These are phyloP conservation scores for Mobula hypostoma DNA, from an alignment of 2,113 vertebrate species.

Conservation along the genomic window DNA sequence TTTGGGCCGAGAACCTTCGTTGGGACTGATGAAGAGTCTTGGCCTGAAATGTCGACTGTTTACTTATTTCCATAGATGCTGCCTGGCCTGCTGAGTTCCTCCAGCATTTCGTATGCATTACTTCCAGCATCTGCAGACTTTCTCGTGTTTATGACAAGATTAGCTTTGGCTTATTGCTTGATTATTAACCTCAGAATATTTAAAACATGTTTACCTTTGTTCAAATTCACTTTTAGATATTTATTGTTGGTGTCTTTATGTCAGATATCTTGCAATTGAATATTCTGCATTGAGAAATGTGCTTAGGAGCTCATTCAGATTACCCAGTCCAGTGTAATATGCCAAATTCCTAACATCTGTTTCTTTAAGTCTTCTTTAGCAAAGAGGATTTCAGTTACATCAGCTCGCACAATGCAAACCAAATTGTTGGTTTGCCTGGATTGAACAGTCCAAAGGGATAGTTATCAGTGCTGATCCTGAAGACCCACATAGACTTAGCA, in stretches of 20 bases:
- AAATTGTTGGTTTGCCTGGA: background rate
- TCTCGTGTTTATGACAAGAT: background rate
- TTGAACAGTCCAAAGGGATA: too few relatives aligned
- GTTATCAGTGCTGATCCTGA: too few relatives aligned
- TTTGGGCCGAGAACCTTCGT: too few relatives aligned
- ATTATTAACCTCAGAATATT: background rate
- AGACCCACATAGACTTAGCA: too few relatives aligned
- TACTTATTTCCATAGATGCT: too few relatives aligned
- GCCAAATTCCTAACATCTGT: conserved; percentile 19
- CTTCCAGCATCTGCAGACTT: too few relatives aligned
- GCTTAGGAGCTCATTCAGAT: background rate
- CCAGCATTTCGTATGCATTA: too few relatives aligned
- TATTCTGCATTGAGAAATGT: background rate
- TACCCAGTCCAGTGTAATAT: background rate
- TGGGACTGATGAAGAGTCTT: too few relatives aligned
- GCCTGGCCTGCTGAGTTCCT: too few relatives aligned
- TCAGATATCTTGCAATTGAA: background rate
- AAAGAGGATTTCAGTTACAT: conserved; percentile 1
- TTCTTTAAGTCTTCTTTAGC: background rate
- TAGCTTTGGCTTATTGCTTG: background rate
- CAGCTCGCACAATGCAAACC: background rate
- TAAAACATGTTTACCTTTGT: background rate
- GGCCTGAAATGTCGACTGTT: too few relatives aligned
- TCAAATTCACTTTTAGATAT: background rate
- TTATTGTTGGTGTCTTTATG: background rate